Evolutionary conservation across 2,113 vertebrate species (phyloP), one percentile per base, ranked within the genome.

Genomic region (Melanocharis versteri): DNA sequence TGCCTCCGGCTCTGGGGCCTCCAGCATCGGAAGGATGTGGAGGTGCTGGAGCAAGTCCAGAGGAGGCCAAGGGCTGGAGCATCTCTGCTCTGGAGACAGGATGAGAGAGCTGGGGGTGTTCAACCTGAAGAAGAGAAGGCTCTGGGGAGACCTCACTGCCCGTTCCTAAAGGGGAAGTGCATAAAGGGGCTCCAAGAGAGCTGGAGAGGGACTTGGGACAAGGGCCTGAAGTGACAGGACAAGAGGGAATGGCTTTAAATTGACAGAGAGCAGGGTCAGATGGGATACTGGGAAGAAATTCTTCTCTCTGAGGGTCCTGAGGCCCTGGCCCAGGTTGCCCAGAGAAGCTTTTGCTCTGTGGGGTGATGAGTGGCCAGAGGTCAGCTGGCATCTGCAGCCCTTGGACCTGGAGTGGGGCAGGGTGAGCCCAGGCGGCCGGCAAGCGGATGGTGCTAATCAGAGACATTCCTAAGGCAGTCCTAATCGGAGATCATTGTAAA

Each of bases 401-500:
- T 76, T 6, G 51, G 45, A 66, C 5, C 35, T 0, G 0, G 44
- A 44, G 44, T 11, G 28, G 89, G 35, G 33, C 45, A 77, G 68
- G 66, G 92, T 30, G 81, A 83, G 69, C 30, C 54, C 0, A 1
- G 8, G n/a, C 28, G 39, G 30, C 72, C 1, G 0, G 68, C 5
- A 9, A 56, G 90, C 0, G 7, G 39, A 15, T 47, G 78, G 62
- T 70, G 87, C 31, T 62, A 23, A 77, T 83, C 56, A 31, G 56
- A 23, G 57, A 44, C 18, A 28, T 65, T 90, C 91, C 62, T 71
- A 61, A 90, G 89, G 57, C 91, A 76, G 35, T 13, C 87, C 92
- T 96, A 85, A 95, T 96, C 44, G 9, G 75, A 96, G 91, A 96
- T 94, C 90, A 88, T 76, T 91, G 91, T 91, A 80, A 94, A 96